Evolutionary conservation across 2,797 vertebrate species (phyloP), one percentile per base, ranked within the genome.

Genomic region (Eupleurogrammus muticus): DNA sequence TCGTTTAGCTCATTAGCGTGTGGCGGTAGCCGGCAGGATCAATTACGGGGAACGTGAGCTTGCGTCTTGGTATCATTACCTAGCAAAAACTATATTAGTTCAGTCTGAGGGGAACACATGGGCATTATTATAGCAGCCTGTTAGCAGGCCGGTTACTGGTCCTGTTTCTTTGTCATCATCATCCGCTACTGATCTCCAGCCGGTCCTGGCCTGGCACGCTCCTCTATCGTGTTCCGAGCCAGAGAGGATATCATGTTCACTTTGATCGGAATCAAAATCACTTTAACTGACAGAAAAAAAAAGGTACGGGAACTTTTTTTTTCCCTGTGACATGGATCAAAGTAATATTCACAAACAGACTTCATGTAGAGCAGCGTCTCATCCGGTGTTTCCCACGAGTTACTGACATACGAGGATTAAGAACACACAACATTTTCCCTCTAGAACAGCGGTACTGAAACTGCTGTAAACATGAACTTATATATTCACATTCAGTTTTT

Each of bases 31-130:
- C 84, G 59, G 88, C 87, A 92, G 90, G 90, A 92, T 92, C 92
- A 94, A 94, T 94, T 93, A 93, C 75, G 54, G 79, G 81, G 86
- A 93, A 92, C 90, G 87, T 90, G 90, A 88, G 83, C 89, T 89
- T 54, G 82, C 68, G 72, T 91, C 89, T 90, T 79, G 62, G 84
- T 89, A 85, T 90, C 88, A 92, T 93, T 94, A 93, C 89, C 90
- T 88, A 87, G 91, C 87, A 89, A 88, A 92, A 93, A 92, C 89
- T 86, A 90, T 88, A 90, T 92, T 88, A 88, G 90, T 79, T 87
- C 84, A 90, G 86, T 92, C 84, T 86, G 88, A 91, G 89, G 90
- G 91, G 89, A 91, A 84, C 86, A 82, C 81, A 83, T 72, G 81
- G 82, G 79, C 70, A 88, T 90, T 87, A 90, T 87, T 81, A 81